These are phyloP conservation scores for Acanthosoma haemorrhoidale DNA, from an alignment of 2,888 invertebrate species.

Conservation along the genomic window DNA sequence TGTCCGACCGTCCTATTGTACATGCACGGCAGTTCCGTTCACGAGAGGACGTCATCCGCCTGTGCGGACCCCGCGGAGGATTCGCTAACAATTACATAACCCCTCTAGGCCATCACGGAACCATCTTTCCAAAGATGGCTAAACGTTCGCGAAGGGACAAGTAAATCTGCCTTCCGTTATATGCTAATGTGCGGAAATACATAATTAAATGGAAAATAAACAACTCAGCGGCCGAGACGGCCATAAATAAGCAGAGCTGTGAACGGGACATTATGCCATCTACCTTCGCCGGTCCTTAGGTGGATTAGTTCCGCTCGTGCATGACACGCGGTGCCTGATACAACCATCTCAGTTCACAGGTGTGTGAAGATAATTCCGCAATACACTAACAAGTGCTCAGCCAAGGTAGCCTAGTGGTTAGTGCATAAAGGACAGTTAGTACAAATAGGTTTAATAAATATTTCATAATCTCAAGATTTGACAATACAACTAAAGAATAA, in stretches of 20 bases:
- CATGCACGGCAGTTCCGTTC: too few species aligned
- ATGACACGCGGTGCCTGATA: too few species aligned
- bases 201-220: slow-evolving; percentile 11
- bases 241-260: background rate
- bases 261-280: background rate
- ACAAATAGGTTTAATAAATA: too few species aligned
- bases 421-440: too few species aligned
- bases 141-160: background rate
- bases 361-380: background rate
- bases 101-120: background rate
- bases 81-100: too few species aligned
- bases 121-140: background rate
- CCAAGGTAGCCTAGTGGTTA: too few species aligned
- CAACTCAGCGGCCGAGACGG: background rate
- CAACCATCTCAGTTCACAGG: background rate
- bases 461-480: too few species aligned
- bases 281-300: background rate
- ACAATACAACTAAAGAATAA: too few species aligned
- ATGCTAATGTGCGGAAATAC: background rate
- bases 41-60: too few species aligned
- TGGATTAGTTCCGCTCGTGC: background rate
- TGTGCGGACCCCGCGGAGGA: too few species aligned
- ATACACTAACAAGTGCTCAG: too few species aligned
- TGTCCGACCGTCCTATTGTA: too few species aligned
- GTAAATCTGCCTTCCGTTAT: background rate